Evolutionary conservation across 2,797 vertebrate species (phyloP), one percentile per base, ranked within the genome.

Genomic region (Dermochelys coriacea): DNA sequence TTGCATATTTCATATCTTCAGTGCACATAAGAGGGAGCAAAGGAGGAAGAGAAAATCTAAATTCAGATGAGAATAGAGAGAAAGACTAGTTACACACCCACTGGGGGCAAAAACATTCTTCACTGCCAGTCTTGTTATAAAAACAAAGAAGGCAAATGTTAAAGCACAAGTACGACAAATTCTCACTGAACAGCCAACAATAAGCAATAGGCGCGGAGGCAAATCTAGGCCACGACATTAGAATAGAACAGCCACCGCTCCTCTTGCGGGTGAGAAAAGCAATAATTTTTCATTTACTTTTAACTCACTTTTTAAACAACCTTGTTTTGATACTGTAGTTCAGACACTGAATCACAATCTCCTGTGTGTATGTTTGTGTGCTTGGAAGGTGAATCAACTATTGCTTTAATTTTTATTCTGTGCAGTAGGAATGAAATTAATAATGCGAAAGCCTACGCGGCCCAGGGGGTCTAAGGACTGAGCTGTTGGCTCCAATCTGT

Each of bases 1-100:
- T 94, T 64, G 27, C 95, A 16, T 87, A 80, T 93, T 90, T 94
- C 93, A 93, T 87, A 23, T 84, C 96, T 93, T 84, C 89, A 27
- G 0, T 91, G 89, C 84, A 11, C 81, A 23, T 79, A 37, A 90
- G 87, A 82, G 45, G 16, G 68, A 88, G 91, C 1, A 14, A 51
- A 49, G 77, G 47, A 51, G 82, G 92, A 79, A 84, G 90, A 51
- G 89, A 57, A 80, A 80, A 64, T 90, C 89, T 77, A 92, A 16
- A 6, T 71, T 92, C 61, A 1, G 88, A 91, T 49, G 91, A 91
- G 89, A 95, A 92, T 91, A 94, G 91, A 34, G 41, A 19, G 11
- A 49, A 16, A 79, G 77, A 82, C 84, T 34, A n/a, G 64, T 29
- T 91, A 82, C 91, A 55, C 94, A 88, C 92, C 78, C 96, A 90